Evolutionary conservation across 2,113 vertebrate species (phyloP).

Genomic region (Mormyrus iriodes): DNA sequence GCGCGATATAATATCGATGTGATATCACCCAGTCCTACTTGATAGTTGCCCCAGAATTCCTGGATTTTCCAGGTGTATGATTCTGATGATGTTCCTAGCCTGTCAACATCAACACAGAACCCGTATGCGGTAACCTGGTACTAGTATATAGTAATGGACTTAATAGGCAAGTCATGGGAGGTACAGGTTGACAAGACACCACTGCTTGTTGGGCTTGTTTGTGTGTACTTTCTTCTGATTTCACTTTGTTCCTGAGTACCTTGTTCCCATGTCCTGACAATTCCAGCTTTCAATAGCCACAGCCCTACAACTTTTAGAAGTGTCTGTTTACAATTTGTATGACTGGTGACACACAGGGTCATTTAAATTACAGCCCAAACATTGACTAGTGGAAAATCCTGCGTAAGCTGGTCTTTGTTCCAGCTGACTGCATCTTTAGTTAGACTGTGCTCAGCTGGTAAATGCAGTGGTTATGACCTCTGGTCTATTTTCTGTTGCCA

Average conservation of each 20-base stretch:
- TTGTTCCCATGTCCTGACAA: background rate
- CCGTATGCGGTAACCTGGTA: background rate
- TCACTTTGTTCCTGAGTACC: background rate
- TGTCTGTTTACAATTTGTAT: background rate
- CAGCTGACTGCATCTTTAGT: background rate
- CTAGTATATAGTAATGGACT: background rate
- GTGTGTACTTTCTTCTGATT: background rate
- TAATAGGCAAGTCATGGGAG: background rate
- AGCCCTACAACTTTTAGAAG: background rate
- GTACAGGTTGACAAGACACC: background rate
- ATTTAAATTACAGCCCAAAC: background rate
- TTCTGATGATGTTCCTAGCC: background rate
- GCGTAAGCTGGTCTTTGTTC: background rate
- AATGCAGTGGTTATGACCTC: background rate
- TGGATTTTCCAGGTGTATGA: background rate
- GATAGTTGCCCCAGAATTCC: background rate
- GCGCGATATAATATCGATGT: too few species aligned
- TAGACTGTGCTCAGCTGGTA: background rate
- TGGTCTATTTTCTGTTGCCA: background rate
- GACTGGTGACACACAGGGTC: background rate
- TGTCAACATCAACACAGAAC: background rate
- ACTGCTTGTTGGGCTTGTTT: background rate
- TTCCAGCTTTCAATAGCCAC: background rate
- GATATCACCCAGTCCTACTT: too few species aligned
- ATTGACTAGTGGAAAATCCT: background rate